phyloP scores from a whole-genome alignment of 1,140 invertebrate genomes.

The Lutraria rhynchaena region DNA sequence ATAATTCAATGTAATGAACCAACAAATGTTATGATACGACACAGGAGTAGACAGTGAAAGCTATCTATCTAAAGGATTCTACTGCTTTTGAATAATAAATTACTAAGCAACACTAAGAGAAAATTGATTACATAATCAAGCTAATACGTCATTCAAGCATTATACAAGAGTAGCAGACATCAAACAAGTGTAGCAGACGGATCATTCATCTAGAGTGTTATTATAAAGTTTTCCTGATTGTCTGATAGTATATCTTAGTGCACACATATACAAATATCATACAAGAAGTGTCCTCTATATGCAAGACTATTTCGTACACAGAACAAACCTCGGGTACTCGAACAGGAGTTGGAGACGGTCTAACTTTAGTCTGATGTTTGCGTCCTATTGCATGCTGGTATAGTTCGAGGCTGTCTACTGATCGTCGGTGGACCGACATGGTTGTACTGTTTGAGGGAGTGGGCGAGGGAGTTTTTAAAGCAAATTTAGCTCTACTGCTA shows the following conservation, averaged over 20 bases:
- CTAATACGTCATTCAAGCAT: no score
- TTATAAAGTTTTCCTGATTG: no score
- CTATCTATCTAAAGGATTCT: no score
- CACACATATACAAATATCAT: neutral
- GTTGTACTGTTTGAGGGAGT: constrained; percentile 19
- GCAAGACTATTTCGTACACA: neutral
- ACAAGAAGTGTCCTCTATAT: neutral
- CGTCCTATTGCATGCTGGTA: constrained; percentile 33
- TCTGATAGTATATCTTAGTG: neutral
- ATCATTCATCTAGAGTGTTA: no score
- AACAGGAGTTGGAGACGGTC: neutral
- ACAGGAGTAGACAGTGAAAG: no score
- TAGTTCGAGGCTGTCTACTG: constrained; percentile 53
- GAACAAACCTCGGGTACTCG: constrained; percentile 47
- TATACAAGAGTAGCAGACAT: no score
- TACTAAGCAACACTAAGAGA: no score
- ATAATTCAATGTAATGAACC: no score
- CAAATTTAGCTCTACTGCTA: constrained; percentile 34
- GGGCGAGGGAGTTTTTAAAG: constrained; percentile 51
- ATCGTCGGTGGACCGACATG: constrained; percentile 40
- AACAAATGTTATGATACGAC: no score
- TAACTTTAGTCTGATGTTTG: constrained; percentile 28
- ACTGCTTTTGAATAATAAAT: no score
- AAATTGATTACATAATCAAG: no score
- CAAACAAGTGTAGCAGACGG: no score